Evolutionary conservation across 37 sponge, comb jelly and placozoan species (phyloP).

Genomic region (Agelas oroides): DNA sequence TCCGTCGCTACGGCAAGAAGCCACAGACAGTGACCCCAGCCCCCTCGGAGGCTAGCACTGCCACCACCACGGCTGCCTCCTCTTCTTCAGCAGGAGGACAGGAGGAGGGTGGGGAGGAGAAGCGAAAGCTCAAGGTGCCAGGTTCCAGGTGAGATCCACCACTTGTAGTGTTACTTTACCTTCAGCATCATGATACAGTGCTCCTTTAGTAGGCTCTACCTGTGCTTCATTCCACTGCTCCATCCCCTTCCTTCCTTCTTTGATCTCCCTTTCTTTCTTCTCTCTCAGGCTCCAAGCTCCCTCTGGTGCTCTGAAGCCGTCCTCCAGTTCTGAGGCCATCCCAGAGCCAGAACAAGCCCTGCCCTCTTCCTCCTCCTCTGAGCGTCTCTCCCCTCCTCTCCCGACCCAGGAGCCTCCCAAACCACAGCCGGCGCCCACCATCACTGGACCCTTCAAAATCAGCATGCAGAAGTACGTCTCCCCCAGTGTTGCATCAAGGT

Average conservation of each 20-base stretch:
- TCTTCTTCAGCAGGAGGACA: too few relatives aligned
- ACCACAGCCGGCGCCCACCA: conserved; percentile 7
- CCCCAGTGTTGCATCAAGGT: not conserved
- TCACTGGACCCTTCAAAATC: conserved; percentile 65
- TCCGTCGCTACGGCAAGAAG: conserved; percentile 53
- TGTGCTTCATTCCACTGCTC: too few relatives aligned
- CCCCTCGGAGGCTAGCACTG: not conserved
- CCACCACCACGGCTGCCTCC: not conserved
- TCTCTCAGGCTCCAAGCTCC: too few relatives aligned
- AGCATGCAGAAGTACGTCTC: conserved; percentile 38
- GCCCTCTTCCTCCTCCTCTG: not conserved
- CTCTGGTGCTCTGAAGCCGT: not conserved
- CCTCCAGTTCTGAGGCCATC: not conserved
- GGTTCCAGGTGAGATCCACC: not conserved
- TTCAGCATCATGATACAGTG: not conserved
- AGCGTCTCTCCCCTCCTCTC: conserved; percentile 5
- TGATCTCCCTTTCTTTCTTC: too few relatives aligned
- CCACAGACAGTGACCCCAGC: not conserved
- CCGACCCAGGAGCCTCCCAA: not conserved
- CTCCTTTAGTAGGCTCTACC: too few relatives aligned
- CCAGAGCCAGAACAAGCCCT: not conserved
- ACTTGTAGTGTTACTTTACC: not conserved
- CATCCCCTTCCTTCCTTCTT: too few relatives aligned
- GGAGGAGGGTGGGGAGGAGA: not conserved
- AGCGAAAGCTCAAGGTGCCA: not conserved